A percentile compares a stretch with the other conserved stretches of the same genome.
These are phyloP conservation scores for Neodontobutis hainanensis DNA, from an alignment of 2,113 vertebrate genomes.

Conservation along the genomic window DNA sequence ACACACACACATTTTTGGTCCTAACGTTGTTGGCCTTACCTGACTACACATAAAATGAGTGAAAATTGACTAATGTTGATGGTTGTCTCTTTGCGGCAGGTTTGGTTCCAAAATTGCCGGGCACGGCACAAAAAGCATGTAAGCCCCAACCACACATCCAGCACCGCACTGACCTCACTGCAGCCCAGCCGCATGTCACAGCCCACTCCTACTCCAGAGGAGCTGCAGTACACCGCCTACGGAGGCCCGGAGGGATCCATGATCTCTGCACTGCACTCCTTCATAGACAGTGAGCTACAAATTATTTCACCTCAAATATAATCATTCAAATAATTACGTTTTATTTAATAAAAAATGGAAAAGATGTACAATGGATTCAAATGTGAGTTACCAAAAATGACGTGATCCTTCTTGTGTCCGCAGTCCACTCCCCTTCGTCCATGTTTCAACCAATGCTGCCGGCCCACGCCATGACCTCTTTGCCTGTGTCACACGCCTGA, in stretches of 20 bases:
- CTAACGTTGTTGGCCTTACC: too few relatives aligned
- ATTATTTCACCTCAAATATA: constrained; percentile 8
- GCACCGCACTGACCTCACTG: constrained; percentile 81
- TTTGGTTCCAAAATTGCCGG: constrained; percentile 98
- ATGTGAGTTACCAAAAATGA: neutral
- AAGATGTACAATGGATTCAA: too few relatives aligned
- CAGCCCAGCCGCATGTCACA: constrained; percentile 85
- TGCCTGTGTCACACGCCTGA: constrained; percentile 91
- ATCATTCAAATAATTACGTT: too few relatives aligned
- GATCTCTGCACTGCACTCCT: constrained; percentile 90
- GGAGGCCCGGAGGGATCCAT: constrained; percentile 88
- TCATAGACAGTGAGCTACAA: constrained; percentile 88
- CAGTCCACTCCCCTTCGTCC: constrained; percentile 89
- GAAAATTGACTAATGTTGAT: neutral
- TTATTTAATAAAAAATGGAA: too few relatives aligned
- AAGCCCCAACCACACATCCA: constrained; percentile 87
- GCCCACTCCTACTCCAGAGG: constrained; percentile 86
- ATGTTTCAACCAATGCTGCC: constrained; percentile 91
- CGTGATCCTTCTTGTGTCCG: constrained; percentile 59
- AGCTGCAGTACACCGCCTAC: constrained; percentile 88
- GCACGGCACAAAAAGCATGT: constrained; percentile 96
- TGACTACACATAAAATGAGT: too few relatives aligned
- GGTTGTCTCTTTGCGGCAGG: constrained; percentile 72
- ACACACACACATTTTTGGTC: too few relatives aligned
- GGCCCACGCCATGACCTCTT: constrained; percentile 85